Base-by-base conservation (phyloP, 64 coral and sea anemone species). In the Stichodactyla mertensii region DNA sequence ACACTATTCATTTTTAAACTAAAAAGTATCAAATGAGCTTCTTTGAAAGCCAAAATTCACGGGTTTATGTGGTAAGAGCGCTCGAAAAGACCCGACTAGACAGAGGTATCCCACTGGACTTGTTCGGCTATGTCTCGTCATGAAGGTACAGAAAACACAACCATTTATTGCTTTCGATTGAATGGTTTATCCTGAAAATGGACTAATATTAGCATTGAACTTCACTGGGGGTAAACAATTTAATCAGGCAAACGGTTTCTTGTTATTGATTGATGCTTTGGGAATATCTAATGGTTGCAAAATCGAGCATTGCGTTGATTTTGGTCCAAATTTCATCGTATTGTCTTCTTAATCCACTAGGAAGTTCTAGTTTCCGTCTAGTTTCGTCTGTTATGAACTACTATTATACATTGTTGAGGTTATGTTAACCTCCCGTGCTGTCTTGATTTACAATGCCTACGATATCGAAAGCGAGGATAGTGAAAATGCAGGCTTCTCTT, bases 11-110 rank as follows among this genome's bases (percentile, higher is more conserved):
- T 55, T 61, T 85, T 55, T 64, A 82, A 55, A 16, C 52, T 54
- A 82, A 52, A 82, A 55, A 85, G n/a, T 85, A 85, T 85, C 83
- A 58, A 85, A 85, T 85, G 83, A 85, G 60, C 83, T 85, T 85
- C 55, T 85, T 61, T 64, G n/a, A 55, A 64, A 85, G 53, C 54
- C 23, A 52, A 61, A 85, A 85, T 36, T 12, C 23, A 36, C 45
- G 55, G 83, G 45, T 85, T 85, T 85, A 52, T 55, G 16, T 81
- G 36, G 78, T 81, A 55, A 81, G 53, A 81, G 15, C 19, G 55
- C 60, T 64, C 15, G 20, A 59, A 64, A 58, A 58, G 51, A 58
- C 27, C 56, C 56, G 13, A 22, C 15, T 61, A 24, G 60, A 82
- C 52, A 28, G 52, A 82, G 52, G 55, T 57, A 82, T 55, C 52